A percentile compares a stretch with the other conserved stretches of the same genome.
Conservation (phyloP, 1,140 invertebrate genomes). For the Araneus ventricosus region DNA sequence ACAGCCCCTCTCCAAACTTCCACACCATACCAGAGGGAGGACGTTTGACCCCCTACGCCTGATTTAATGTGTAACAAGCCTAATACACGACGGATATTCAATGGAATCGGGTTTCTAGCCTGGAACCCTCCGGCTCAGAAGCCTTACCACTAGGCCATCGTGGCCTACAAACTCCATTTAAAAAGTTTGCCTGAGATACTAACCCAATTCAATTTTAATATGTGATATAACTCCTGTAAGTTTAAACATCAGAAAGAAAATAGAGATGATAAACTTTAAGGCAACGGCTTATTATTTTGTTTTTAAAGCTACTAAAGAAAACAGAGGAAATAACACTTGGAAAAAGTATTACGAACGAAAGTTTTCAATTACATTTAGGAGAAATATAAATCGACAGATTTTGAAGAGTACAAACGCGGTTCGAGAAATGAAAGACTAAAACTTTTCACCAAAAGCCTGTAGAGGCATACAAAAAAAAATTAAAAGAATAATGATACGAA, state of each 20-base stretch:
- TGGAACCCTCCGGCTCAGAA: too few species aligned
- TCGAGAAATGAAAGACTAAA: conserved; percentile 39
- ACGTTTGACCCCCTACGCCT: too few species aligned
- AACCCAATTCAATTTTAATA: neutral
- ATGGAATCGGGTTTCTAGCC: too few species aligned
- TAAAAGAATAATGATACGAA: conserved; percentile 42
- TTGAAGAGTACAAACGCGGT: conserved; percentile 34
- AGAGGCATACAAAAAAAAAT: conserved; percentile 19
- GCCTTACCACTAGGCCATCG: too few species aligned
- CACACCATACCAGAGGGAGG: too few species aligned
- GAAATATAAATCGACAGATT: conserved; percentile 65
- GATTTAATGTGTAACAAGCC: too few species aligned
- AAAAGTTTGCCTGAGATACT: neutral
- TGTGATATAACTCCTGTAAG: neutral
- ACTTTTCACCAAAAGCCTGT: neutral
- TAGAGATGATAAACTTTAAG: neutral
- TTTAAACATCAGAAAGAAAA: neutral
- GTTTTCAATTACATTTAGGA: conserved; percentile 53
- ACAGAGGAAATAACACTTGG: neutral
- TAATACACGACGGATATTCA: too few species aligned
- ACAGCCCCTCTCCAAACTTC: too few species aligned
- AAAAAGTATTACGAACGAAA: conserved; percentile 13
- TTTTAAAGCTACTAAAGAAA: neutral
- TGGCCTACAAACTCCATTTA: too few species aligned
- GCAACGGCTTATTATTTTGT: neutral